Base-by-base conservation (phyloP, 2,113 vertebrate species). In the Lagenorhynchus albirostris region DNA sequence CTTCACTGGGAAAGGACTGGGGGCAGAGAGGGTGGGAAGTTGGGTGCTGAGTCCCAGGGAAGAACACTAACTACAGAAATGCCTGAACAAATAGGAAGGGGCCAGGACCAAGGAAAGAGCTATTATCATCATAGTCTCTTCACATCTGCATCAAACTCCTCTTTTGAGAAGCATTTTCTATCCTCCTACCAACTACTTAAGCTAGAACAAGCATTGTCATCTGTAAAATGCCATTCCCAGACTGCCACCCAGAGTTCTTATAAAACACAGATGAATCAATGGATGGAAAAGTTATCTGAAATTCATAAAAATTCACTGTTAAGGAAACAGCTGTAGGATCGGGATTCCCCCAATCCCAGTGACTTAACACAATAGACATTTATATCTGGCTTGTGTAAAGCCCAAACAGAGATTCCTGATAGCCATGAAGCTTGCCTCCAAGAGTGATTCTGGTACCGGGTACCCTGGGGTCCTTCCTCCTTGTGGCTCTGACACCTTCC, bases 1-100 rank as follows among this genome's bases (percentile, higher is more conserved):
- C 55, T 44, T 44, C 29, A 0, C 8, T 0, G 6, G 0, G 15
- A 18, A 1, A 11, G 1, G 6, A 1, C 4, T 4, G 7, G 2
- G 21, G 18, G 0, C 60, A 58, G 25, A 1, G 41, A 25, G 3
- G 8, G 3, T 76, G 20, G 17, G 0, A 47, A 36, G 23, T 2
- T 3, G 36, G 68, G 23, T 50, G 12, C 74, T 33, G 87, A n/a
- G 65, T 71, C 13, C 41, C 44, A 18, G 20, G 23, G 23, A 58
- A 18, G 13, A 89, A 15, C 26, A 44, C 9, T 5, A 33, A 8
- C 44, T 14, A 53, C 87, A 74, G 63, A 80, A 33, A 15, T 8
- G 50, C 55, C 94, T 65, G 25, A 29, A 25, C 36, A 55, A 53
- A 38, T 20, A 41, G 47, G 47, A 62, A 71, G 6, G 13, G 44